Conservation (phyloP, 2,888 invertebrate species). For the Bombyx huttoni region DNA sequence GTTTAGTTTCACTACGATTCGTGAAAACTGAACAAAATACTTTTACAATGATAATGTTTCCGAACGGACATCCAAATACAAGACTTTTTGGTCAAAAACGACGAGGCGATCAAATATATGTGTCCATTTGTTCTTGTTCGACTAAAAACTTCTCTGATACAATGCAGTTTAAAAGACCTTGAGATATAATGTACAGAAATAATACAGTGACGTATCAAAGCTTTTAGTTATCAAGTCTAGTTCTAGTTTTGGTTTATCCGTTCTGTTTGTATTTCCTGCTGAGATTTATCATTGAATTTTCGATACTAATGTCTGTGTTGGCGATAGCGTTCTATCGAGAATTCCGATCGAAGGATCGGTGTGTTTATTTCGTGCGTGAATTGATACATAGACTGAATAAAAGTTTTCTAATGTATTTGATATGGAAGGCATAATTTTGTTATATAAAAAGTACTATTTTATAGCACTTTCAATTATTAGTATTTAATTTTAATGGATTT, state of each 20-base stretch:
- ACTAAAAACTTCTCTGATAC: not conserved
- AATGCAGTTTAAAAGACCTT: conserved; percentile 6
- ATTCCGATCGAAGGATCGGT: not conserved
- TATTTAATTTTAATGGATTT: too few species aligned
- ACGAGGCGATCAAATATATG: too few species aligned
- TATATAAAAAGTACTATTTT: too few species aligned
- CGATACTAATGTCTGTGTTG: not conserved
- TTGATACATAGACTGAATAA: not conserved
- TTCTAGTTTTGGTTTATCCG: conserved; percentile 24
- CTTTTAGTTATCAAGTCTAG: conserved; percentile 54
- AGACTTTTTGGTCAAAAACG: too few species aligned
- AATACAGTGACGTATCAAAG: conserved; percentile 28
- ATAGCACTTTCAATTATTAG: too few species aligned
- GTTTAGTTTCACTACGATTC: too few species aligned
- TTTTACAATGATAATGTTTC: too few species aligned
- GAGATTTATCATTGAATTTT: conserved; percentile 36
- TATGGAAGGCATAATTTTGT: too few species aligned
- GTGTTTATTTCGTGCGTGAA: not conserved
- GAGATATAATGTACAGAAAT: conserved; percentile 5
- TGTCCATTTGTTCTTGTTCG: too few species aligned
- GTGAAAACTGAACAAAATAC: too few species aligned
- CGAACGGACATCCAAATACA: too few species aligned
- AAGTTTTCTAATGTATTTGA: not conserved
- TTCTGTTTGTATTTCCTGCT: conserved; percentile 19
- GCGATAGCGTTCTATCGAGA: too few species aligned